Percentiles rank a stretch among this genome's conserved stretches.
Conservation (phyloP, 2,113 vertebrate genomes). For the Eretmochelys imbricata region DNA sequence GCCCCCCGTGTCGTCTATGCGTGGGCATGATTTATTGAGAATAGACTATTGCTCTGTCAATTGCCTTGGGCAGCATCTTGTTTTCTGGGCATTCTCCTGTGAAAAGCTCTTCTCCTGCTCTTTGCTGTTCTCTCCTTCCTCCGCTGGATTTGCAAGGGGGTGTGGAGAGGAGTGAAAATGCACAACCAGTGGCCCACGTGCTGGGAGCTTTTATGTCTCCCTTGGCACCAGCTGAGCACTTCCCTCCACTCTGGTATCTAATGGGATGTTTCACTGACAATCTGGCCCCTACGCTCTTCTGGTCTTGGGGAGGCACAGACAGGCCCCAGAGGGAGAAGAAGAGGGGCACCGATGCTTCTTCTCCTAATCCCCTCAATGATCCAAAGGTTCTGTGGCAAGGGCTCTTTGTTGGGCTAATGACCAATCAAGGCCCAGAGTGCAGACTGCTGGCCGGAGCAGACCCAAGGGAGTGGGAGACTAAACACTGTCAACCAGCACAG, state of each 20-base stretch:
- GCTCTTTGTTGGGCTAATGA: neutral
- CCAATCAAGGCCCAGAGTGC: neutral
- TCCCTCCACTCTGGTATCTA: neutral
- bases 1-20: neutral
- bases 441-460: neutral
- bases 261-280: neutral
- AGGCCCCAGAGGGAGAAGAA: neutral
- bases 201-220: neutral
- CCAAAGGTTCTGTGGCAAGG: neutral
- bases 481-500: neutral
- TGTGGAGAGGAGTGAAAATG: neutral
- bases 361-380: neutral
- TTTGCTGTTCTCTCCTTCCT: neutral
- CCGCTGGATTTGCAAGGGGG: neutral
- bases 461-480: neutral
- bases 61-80: neutral
- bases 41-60: neutral
- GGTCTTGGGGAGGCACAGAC: neutral
- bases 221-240: neutral
- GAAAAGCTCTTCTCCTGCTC: neutral
- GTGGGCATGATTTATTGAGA: neutral
- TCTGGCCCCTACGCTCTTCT: neutral
- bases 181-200: neutral
- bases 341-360: neutral
- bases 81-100: neutral